phyloP scores from a whole-genome alignment of 2,888 invertebrate species.

The Trilocha varians region DNA sequence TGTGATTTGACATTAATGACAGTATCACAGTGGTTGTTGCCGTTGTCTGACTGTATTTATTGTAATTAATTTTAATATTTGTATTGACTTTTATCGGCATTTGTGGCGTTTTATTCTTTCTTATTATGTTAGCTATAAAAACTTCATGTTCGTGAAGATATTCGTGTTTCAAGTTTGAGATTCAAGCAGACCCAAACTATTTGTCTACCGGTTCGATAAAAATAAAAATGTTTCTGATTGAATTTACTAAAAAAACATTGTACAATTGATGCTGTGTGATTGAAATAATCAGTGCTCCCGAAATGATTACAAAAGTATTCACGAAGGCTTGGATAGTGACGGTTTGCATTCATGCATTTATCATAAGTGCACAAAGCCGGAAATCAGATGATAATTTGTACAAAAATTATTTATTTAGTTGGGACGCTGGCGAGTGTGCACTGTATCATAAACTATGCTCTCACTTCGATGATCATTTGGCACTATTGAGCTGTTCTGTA shows the following conservation, averaged over 20 bases:
- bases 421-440: slow-evolving; percentile 47
- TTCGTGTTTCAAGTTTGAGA: too few species aligned
- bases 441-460: slow-evolving; percentile 57
- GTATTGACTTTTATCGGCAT: too few species aligned
- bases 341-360: slow-evolving; percentile 23
- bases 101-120: too few species aligned
- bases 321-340: slow-evolving; percentile 28
- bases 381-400: neutral
- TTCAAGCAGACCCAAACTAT: too few species aligned
- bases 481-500: slow-evolving; percentile 50
- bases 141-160: too few species aligned
- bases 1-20: too few species aligned
- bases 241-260: neutral
- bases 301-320: slow-evolving; percentile 40
- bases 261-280: neutral
- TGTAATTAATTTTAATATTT: too few species aligned
- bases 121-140: too few species aligned
- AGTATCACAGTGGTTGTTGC: too few species aligned
- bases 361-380: slow-evolving; percentile 27
- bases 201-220: neutral
- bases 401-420: slow-evolving; percentile 3
- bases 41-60: too few species aligned
- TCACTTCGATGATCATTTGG: slow-evolving; percentile 52
- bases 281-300: slow-evolving; percentile 27
- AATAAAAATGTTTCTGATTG: neutral